Evolutionary conservation across 2,888 invertebrate species (phyloP), one percentile per base, ranked within the genome.

Genomic region (Drymonia ruficornis): DNA sequence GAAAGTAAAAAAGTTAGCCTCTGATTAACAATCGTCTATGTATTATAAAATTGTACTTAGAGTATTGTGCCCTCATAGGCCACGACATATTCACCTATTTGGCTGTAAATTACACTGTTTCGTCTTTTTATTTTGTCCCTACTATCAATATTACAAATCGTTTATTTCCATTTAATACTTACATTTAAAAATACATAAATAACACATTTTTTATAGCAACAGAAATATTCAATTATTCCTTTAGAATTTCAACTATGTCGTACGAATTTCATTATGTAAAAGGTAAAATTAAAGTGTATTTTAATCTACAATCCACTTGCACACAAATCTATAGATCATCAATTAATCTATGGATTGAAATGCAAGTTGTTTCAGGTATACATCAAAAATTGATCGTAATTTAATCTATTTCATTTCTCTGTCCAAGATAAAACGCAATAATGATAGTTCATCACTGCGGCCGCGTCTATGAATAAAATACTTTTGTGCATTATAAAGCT

Each of bases 401-500:
- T 31, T 11, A 9, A 36, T 7, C 4, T 36, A 36, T n/a, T n/a
- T 36, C n/a, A 13, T 36, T 36, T 5, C n/a, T 36, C 36, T 3
- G 36, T 36, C n/a, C 36, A 36, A 6, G 5, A n/a, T 9, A 36
- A 5, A 36, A 3, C 13, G 6, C 13, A 36, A 36, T n/a, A n/a
- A n/a, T n/a, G n/a, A n/a, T 13, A 36, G 13, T 4, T n/a, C 36
- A 36, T n/a, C n/a, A 52, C n/a, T 57, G 58, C n/a, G 53, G 64
- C 59, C 59, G 57, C 64, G 55, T 67, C 59, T 52, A 53, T 65
- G 55, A 59, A 67, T 65, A 78, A 73, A 76, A 77, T 72, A 74
- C 69, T 77, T 59, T 84, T 81, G 87, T 87, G 87, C 86, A 84
- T 81, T 69, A 72, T 72, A 74, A 78, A 82, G 77, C 78, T 45